Percentiles rank a stretch among this genome's conserved stretches.
Conservation (phyloP, 2,113 vertebrate genomes). For the Chaetura pelagica region DNA sequence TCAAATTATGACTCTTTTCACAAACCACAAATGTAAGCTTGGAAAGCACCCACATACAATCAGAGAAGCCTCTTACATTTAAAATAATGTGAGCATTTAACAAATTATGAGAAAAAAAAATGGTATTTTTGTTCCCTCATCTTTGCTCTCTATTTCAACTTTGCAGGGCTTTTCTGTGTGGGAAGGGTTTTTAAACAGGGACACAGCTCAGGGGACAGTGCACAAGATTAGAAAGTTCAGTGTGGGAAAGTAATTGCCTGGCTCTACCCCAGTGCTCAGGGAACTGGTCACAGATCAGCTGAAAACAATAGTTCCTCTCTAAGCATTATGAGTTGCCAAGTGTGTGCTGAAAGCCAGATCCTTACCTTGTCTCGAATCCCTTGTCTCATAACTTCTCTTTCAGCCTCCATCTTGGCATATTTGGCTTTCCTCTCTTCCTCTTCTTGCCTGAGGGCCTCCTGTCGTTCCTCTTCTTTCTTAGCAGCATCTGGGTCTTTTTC, state of each 20-base stretch:
- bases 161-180: not conserved
- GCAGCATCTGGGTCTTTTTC: slow-evolving; percentile 89
- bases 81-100: not conserved
- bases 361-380: slow-evolving; percentile 94
- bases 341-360: not conserved
- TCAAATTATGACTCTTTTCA: not conserved
- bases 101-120: not conserved
- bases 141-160: not conserved
- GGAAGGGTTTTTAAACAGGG: not conserved
- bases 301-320: not conserved
- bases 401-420: slow-evolving; percentile 91
- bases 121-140: not conserved
- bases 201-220: not conserved
- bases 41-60: not conserved
- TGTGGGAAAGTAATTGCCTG: not conserved
- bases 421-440: slow-evolving; percentile 94
- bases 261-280: not conserved
- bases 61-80: not conserved
- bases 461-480: slow-evolving; percentile 92
- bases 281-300: not conserved
- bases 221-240: not conserved
- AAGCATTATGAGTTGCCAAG: not conserved
- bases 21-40: not conserved
- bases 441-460: slow-evolving; percentile 90
- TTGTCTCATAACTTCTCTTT: slow-evolving; percentile 90